Evolutionary conservation across 2,113 vertebrate genomes (phyloP).

Genomic region (Mustela nigripes): DNA sequence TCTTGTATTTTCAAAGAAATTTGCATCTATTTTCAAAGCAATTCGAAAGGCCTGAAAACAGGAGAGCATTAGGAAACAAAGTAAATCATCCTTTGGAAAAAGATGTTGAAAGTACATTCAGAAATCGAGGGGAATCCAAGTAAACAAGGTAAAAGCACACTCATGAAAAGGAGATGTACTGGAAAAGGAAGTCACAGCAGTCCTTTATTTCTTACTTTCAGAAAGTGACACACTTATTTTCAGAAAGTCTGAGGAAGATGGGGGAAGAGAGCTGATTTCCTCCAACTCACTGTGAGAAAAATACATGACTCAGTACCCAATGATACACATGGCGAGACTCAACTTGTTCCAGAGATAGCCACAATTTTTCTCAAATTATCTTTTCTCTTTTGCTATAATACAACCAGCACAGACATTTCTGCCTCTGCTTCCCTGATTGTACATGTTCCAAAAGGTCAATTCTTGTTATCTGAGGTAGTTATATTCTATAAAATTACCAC

Average conservation of each 20-base stretch:
- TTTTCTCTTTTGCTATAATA: not conserved
- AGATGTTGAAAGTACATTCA: not conserved
- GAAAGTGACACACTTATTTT: slow-evolving; percentile 1
- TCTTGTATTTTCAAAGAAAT: not conserved
- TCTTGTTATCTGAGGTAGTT: not conserved
- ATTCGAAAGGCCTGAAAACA: not conserved
- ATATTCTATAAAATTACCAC: not conserved
- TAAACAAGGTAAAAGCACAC: not conserved
- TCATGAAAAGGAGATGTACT: not conserved
- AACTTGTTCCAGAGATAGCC: not conserved
- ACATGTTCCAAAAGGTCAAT: not conserved
- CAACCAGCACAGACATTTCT: not conserved
- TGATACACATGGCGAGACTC: not conserved
- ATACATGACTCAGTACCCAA: not conserved
- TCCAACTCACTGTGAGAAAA: not conserved
- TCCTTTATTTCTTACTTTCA: not conserved
- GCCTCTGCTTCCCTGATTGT: not conserved
- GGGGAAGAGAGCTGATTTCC: not conserved
- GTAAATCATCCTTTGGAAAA: slow-evolving; percentile 18
- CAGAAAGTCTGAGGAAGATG: not conserved
- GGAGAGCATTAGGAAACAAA: not conserved
- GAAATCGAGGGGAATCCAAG: not conserved
- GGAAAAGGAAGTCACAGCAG: not conserved
- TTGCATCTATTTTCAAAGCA: not conserved
- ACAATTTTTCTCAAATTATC: not conserved